Evolutionary conservation across 2,113 vertebrate species (phyloP).

Genomic region (Scortum barcoo): DNA sequence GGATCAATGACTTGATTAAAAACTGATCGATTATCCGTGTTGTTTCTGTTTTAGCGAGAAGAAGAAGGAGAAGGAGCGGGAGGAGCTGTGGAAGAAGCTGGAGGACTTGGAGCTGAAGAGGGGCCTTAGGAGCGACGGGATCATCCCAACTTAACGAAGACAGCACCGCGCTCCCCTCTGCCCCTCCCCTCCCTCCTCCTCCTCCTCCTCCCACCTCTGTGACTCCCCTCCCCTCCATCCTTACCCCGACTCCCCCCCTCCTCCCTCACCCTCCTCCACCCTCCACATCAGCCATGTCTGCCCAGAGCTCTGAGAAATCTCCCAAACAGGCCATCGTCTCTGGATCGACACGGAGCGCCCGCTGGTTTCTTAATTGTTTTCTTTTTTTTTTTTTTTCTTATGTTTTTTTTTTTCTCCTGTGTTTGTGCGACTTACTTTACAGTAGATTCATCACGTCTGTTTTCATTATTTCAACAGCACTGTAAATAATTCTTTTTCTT

Average conservation of each 20-base stretch:
- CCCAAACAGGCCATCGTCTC: slow-evolving; percentile 81
- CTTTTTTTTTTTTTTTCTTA: slow-evolving; percentile 77
- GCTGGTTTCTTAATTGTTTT: slow-evolving; percentile 69
- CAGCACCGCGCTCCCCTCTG: slow-evolving; percentile 84
- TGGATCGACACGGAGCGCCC: slow-evolving; percentile 90
- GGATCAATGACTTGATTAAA: too few species aligned
- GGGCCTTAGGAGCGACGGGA: slow-evolving; percentile 96
- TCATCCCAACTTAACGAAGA: slow-evolving; percentile 97
- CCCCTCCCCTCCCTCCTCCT: too few species aligned
- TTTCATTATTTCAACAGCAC: slow-evolving; percentile 98
- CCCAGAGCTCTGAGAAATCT: slow-evolving; percentile 62
- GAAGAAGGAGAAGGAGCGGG: slow-evolving; percentile 98
- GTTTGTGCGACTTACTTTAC: slow-evolving; percentile 98
- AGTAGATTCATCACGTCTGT: slow-evolving; percentile 98
- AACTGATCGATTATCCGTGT: background rate
- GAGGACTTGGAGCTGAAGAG: slow-evolving; percentile 99
- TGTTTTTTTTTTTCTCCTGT: slow-evolving; percentile 85
- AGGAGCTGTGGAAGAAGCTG: slow-evolving; percentile 99
- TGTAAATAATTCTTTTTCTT: slow-evolving; percentile 96
- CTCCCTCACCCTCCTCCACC: slow-evolving; percentile 28
- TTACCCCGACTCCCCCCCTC: slow-evolving; percentile 34
- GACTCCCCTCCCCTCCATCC: slow-evolving; percentile 45
- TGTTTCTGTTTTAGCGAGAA: slow-evolving; percentile 89
- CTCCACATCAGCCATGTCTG: slow-evolving; percentile 73
- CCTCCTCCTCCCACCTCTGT: slow-evolving; percentile 23